phyloP scores from a whole-genome alignment of 2,113 vertebrate species.

The Platysternon megacephalum region DNA sequence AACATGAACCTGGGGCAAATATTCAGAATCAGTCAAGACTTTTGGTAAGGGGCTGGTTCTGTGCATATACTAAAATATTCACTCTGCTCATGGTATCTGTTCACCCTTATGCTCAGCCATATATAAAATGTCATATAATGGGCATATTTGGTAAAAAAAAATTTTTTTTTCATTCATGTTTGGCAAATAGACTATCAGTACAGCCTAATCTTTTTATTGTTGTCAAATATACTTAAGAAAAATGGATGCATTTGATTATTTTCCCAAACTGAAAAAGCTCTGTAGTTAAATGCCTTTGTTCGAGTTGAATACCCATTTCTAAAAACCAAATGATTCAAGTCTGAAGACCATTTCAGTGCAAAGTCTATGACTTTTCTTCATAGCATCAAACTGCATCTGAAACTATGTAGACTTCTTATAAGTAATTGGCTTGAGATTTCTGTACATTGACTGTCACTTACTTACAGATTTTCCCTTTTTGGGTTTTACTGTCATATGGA shows the following conservation, averaged over 20 bases:
- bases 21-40: neutral
- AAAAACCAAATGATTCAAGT: neutral
- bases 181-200: neutral
- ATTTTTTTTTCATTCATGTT: no score
- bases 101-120: neutral
- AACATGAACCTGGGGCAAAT: neutral
- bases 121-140: neutral
- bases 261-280: neutral
- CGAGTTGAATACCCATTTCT: neutral
- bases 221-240: neutral
- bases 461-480: neutral
- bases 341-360: conserved; percentile 17
- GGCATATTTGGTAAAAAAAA: neutral
- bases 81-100: neutral
- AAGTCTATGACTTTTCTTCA: neutral
- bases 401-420: neutral
- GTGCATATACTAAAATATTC: neutral
- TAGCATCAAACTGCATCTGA: neutral
- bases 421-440: neutral
- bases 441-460: conserved; percentile 9
- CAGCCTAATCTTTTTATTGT: neutral
- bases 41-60: neutral
- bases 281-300: neutral
- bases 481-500: neutral
- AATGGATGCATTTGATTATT: neutral